Base-by-base conservation (phyloP, 2,888 invertebrate genomes). In the Keiferia lycopersicella region DNA sequence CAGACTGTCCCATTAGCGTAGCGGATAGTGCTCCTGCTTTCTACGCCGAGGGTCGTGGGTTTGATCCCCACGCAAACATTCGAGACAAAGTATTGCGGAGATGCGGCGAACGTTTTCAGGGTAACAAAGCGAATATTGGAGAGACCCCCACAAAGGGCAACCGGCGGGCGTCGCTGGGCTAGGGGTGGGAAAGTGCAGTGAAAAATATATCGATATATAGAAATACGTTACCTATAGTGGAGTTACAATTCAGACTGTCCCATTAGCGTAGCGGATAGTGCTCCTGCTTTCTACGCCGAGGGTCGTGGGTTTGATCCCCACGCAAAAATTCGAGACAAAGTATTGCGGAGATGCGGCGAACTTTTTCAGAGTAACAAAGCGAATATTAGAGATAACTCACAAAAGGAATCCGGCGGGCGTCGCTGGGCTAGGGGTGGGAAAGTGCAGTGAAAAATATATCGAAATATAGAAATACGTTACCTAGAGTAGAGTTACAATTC, bases 71-170 rank as follows among this genome's bases (percentile, higher is more conserved):
- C 76, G 81, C 81, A 87, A 86, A 87, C 84, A 84, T 83, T 80
- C 77, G 74, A 26, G 26, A 26, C 26, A 26, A 26, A 26, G 26
- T 26, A 26, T 26, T 26, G 6, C 26, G 26, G 26, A 26, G 26
- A 26, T 26, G 26, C 26, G 26, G 26, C 26, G 26, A 26, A 26
- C 81, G 80, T 87, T 85, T 87, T 81, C 88, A 81, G 81, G 81
- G 86, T 89, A 91, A 91, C 91, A 90, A 90, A 91, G 91, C 88
- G 91, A 91, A 87, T 91, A 91, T 91, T 88, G 88, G 88, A 91
- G 90, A 85, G 87, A n/a, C 78, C 81, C 82, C 82, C 87, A 88
- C 88, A 90, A 90, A 90, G 91, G 87, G 83, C 86, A 30, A 84
- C 80, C 81, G 82, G 69, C 77, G 75, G 78, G 76, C 74, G 77